phyloP scores from a whole-genome alignment of 2,797 vertebrate genomes.

The Pachyuromys duprasi region DNA sequence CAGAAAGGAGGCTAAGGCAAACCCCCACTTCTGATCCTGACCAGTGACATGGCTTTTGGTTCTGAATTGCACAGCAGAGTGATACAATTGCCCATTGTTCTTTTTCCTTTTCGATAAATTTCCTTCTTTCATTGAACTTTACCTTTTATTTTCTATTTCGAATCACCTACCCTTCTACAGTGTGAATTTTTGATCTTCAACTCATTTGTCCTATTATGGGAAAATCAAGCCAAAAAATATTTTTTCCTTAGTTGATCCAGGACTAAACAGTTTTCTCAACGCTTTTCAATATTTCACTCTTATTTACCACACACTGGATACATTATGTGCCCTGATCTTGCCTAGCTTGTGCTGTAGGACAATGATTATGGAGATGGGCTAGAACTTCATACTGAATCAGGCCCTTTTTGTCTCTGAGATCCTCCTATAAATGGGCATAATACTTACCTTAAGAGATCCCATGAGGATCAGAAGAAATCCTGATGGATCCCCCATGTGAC shows the following conservation, averaged over 20 bases:
- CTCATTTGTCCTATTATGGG: neutral
- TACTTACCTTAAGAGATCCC: neutral
- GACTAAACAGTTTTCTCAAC: neutral
- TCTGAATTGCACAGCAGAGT: neutral
- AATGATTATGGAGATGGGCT: neutral
- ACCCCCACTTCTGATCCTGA: neutral
- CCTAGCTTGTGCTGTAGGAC: neutral
- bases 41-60: neutral
- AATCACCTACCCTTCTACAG: neutral
- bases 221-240: neutral
- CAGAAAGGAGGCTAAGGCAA: neutral
- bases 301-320: neutral
- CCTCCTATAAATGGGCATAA: neutral
- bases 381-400: neutral
- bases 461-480: neutral
- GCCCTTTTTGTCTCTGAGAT: neutral
- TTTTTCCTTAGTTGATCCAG: constrained; percentile 1
- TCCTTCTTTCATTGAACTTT: constrained; percentile 42
- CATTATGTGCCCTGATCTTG: neutral
- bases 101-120: constrained; percentile 23
- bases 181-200: constrained; percentile 40
- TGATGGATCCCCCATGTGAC: neutral
- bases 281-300: constrained; percentile 31
- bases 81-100: neutral
- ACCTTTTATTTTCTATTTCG: constrained; percentile 39